Conservation (phyloP, 1,140 invertebrate species). For the Papilio glaucus region DNA sequence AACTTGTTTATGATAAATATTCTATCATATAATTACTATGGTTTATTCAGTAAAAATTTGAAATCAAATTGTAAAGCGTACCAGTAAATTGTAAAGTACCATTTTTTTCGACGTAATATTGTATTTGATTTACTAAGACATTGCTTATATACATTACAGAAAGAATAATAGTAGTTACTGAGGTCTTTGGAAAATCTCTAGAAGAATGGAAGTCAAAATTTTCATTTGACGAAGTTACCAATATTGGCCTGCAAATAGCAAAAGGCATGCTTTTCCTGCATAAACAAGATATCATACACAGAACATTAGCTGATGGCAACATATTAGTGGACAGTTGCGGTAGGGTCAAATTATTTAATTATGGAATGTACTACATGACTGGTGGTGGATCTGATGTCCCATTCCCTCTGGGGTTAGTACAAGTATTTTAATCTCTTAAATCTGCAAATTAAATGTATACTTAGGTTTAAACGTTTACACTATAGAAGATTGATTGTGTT, state of each 20-base stretch:
- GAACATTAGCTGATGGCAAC: conserved; percentile 92
- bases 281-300: conserved; percentile 88
- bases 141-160: conserved; percentile 85
- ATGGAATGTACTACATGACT: conserved; percentile 96
- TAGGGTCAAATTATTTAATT: conserved; percentile 94
- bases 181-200: conserved; percentile 90
- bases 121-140: no score
- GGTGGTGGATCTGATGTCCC: conserved; percentile 91
- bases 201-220: conserved; percentile 77
- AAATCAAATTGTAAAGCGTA: no score
- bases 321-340: conserved; percentile 90
- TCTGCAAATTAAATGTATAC: no score
- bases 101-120: no score
- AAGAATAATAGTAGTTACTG: conserved; percentile 94
- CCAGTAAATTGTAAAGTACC: no score
- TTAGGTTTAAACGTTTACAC: no score
- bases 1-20: neutral
- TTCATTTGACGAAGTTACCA: conserved; percentile 83
- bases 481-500: no score
- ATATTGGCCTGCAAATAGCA: conserved; percentile 88
- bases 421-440: neutral
- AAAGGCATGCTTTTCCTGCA: conserved; percentile 91
- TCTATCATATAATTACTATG: neutral
- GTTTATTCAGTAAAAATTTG: no score
- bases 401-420: conserved; percentile 94